Conservation (phyloP, 1,140 invertebrate species). For the Micrasema longulum region DNA sequence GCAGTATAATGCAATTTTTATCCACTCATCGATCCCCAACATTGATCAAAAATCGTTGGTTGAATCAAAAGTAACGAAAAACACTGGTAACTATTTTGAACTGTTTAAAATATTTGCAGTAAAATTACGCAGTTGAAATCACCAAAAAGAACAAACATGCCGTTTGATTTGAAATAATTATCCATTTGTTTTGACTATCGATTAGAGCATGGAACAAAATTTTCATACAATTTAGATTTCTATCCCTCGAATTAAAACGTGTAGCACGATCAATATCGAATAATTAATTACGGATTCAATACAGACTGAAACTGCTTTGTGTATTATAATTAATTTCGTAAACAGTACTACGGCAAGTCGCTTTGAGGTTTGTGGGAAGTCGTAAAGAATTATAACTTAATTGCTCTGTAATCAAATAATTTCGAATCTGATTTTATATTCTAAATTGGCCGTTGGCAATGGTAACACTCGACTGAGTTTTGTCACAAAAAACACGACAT, state of each 20-base stretch:
- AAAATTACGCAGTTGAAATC: too few species aligned
- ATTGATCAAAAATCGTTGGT: too few species aligned
- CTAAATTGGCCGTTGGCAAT: conserved; percentile 18
- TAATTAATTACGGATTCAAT: conserved; percentile 39
- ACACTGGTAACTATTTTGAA: too few species aligned
- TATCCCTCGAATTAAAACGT: conserved; percentile 24
- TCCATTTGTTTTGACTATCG: conserved; percentile 21
- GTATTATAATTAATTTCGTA: conserved; percentile 37
- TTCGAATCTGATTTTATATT: conserved; percentile 34
- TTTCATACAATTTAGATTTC: conserved; percentile 24
- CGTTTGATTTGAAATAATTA: too few species aligned
- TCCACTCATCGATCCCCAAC: too few species aligned
- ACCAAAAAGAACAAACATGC: too few species aligned
- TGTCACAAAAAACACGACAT: conserved; percentile 41
- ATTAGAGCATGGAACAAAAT: conserved; percentile 24
- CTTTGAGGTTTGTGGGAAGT: conserved; percentile 35
- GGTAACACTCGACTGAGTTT: conserved; percentile 23
- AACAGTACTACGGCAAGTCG: conserved; percentile 13
- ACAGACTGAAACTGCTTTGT: conserved; percentile 28
- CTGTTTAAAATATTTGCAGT: too few species aligned
- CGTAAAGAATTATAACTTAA: conserved; percentile 48
- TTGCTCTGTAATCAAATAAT: conserved; percentile 41
- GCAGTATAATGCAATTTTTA: too few species aligned
- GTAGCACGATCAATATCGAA: conserved; percentile 37
- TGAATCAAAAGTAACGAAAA: too few species aligned